Evolutionary conservation across 2,113 vertebrate genomes (phyloP).

Genomic region (Passer domesticus): DNA sequence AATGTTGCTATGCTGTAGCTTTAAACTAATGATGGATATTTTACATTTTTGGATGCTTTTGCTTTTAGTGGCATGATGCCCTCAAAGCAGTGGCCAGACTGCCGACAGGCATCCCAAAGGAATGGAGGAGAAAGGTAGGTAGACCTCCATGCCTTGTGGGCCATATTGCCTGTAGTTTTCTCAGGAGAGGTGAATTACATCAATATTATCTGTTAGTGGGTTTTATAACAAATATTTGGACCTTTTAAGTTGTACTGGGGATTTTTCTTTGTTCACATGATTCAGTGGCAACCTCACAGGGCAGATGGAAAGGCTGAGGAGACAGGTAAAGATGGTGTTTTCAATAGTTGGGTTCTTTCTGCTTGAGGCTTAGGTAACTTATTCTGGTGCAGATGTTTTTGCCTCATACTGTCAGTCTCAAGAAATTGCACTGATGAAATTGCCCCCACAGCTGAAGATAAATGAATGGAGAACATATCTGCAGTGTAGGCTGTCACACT

Average conservation of each 20-base stretch:
- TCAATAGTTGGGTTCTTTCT: not conserved
- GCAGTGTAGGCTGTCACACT: not conserved
- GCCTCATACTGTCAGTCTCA: not conserved
- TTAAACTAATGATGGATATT: not conserved
- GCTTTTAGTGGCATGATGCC: slow-evolving; percentile 92
- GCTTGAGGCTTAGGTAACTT: not conserved
- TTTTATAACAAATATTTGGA: not conserved
- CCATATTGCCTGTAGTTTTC: not conserved
- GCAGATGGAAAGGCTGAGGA: not conserved
- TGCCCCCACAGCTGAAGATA: not conserved
- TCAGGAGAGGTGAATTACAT: not conserved
- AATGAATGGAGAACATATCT: not conserved
- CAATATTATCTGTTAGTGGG: not conserved
- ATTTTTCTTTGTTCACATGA: not conserved
- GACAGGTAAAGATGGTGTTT: not conserved
- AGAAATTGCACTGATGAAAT: not conserved
- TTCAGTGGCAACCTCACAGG: not conserved
- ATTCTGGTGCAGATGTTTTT: not conserved
- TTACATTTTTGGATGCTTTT: slow-evolving; percentile 16
- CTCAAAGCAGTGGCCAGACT: slow-evolving; percentile 95
- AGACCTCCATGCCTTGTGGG: not conserved
- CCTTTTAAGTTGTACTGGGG: not conserved
- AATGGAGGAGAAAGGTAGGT: slow-evolving; percentile 92
- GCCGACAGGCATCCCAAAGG: slow-evolving; percentile 93
- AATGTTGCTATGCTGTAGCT: not conserved